phyloP scores from a whole-genome alignment of 2,888 invertebrate species.

The Caenorhabditis macrosperma region DNA sequence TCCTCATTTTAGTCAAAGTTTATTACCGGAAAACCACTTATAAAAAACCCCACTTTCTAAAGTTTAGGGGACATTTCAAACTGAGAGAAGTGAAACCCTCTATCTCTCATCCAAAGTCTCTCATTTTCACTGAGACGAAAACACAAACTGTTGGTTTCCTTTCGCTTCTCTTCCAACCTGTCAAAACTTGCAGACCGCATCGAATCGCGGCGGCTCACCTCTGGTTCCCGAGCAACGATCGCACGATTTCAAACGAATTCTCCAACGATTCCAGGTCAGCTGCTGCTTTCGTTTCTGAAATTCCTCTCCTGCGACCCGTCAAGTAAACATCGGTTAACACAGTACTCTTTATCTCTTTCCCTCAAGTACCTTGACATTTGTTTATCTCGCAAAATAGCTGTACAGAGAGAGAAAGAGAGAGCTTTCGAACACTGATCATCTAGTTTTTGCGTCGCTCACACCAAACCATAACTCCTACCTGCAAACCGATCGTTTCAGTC shows the following conservation, averaged over 20 bases:
- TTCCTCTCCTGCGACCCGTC: slow-evolving; percentile 18
- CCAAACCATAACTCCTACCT: slow-evolving; percentile 43
- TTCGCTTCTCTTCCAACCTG: slow-evolving; percentile 1
- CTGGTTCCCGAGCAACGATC: slow-evolving; percentile 57
- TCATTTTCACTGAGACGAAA: background rate
- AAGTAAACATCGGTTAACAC: slow-evolving; percentile 47
- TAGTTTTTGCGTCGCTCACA: slow-evolving; percentile 22
- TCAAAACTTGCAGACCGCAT: slow-evolving; percentile 13
- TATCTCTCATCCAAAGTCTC: too few relatives aligned
- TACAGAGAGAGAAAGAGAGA: background rate
- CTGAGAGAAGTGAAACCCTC: too few relatives aligned
- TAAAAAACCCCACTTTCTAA: too few relatives aligned
- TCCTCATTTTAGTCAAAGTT: too few relatives aligned
- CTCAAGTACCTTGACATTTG: slow-evolving; percentile 56
- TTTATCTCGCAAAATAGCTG: slow-evolving; percentile 31
- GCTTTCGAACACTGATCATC: slow-evolving; percentile 53
- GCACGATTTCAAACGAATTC: slow-evolving; percentile 69
- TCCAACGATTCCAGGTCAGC: slow-evolving; percentile 72
- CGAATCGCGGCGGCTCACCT: slow-evolving; percentile 37
- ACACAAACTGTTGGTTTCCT: background rate
- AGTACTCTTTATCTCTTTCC: slow-evolving; percentile 35
- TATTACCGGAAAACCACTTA: too few relatives aligned
- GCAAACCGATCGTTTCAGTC: slow-evolving; percentile 30
- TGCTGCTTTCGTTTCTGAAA: slow-evolving; percentile 18
- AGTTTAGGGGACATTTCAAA: too few relatives aligned